These are phyloP conservation scores for Lochmaea capreae DNA, from an alignment of 2,888 invertebrate species.

Conservation along the genomic window DNA sequence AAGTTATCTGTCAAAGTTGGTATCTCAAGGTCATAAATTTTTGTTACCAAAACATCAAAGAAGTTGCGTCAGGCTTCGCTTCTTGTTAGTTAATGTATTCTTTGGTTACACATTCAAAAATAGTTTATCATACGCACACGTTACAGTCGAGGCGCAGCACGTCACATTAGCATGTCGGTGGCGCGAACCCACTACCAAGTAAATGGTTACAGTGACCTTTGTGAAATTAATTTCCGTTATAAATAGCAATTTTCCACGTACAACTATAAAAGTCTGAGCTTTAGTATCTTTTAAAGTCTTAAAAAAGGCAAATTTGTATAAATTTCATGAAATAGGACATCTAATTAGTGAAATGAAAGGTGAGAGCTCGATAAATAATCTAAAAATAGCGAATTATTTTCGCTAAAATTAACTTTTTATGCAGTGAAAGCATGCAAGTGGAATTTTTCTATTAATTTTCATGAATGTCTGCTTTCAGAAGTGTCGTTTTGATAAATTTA, in stretches of 20 bases:
- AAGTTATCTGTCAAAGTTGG: too few species aligned
- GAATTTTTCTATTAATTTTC: background rate
- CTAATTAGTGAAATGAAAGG: background rate
- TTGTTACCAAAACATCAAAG: too few species aligned
- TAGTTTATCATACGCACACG: too few species aligned
- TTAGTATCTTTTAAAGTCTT: background rate
- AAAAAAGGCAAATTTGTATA: background rate
- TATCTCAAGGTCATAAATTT: too few species aligned
- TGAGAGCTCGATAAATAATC: constrained; percentile 2
- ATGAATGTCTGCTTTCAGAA: background rate
- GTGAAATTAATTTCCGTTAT: background rate
- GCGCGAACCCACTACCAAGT: too few species aligned
- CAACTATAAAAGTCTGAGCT: background rate
- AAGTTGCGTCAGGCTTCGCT: too few species aligned
- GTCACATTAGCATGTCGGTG: too few species aligned
- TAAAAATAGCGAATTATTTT: background rate
- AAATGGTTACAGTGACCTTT: too few species aligned
- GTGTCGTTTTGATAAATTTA: background rate
- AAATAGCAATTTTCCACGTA: background rate
- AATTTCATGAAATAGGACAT: too few species aligned
- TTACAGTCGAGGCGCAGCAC: too few species aligned
- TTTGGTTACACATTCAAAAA: too few species aligned
- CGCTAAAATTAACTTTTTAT: constrained; percentile 1
- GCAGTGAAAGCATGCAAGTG: background rate
- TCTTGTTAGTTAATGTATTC: too few species aligned